Evolutionary conservation across 1,140 invertebrate species (phyloP), one percentile per base, ranked within the genome.

Genomic region (Euwallacea similis): DNA sequence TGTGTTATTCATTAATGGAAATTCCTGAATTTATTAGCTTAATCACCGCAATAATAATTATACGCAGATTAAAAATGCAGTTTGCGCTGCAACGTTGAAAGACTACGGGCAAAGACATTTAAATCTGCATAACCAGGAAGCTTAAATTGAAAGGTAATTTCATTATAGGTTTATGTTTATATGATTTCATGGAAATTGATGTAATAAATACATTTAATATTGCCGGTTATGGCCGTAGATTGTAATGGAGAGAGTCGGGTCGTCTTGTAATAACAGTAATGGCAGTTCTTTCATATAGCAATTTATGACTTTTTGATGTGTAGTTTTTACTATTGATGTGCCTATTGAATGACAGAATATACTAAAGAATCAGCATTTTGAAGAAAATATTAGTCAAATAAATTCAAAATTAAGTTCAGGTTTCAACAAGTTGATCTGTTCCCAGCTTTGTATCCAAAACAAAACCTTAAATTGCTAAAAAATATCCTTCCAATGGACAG

Each of bases 81-180:
- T 56, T 15, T 56, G 46, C 21, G 46, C 13, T 50, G 46, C 13
- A 56, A 56, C 16, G 54, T 50, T 21, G 15, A 56, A 56, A 56
- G 11, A 56, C 16, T 56, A 56, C 54, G 16, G 8, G 11, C 8
- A 56, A 56, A 56, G 54, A 56, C 54, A 9, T 21, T 56, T 56
- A 56, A 56, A 56, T 56, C 16, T 56, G 16, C 54, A 56, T 56
- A 56, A 56, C n/a, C 54, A 56, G 54, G 54, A 56, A 56, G 16
- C 54, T 16, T 16, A 56, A 56, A 8, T 16, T 56, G 16, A 56
- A 56, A 56, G 46, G 46, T 13, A 50, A 50, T 50, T 50, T 50
- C 13, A 50, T 50, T 50, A 50, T 13, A 50, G 46, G 9, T 50
- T 50, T 50, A 50, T 50, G 46, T 50, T 50, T 50, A 50, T 50